These are phyloP conservation scores for Phortica okadai DNA, from an alignment of 2,888 invertebrate genomes.

Conservation along the genomic window DNA sequence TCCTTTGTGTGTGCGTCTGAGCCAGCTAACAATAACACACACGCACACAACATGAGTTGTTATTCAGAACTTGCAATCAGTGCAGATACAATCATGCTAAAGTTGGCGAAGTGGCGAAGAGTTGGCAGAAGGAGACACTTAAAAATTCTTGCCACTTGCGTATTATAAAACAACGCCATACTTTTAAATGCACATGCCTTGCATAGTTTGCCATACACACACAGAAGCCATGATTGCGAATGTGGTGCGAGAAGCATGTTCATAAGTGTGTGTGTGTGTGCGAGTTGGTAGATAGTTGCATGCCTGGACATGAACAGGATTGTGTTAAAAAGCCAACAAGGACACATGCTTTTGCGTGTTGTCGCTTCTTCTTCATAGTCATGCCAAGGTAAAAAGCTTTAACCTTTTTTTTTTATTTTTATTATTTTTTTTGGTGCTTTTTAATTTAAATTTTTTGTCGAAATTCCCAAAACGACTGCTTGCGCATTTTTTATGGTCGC, in stretches of 20 bases:
- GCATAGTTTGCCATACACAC: constrained; percentile 5
- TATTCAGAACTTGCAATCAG: constrained; percentile 3
- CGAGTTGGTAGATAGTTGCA: not conserved
- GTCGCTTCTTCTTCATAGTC: not conserved
- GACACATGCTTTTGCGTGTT: not conserved
- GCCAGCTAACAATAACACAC: not conserved
- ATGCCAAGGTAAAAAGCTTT: too few species aligned
- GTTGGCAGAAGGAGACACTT: not conserved
- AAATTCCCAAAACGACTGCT: constrained; percentile 8
- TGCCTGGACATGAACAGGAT: not conserved
- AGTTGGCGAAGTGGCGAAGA: not conserved
- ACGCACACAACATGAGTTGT: not conserved
- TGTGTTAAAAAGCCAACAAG: not conserved
- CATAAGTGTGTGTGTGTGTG: not conserved
- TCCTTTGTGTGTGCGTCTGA: not conserved
- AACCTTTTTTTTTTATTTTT: too few species aligned
- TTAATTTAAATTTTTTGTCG: constrained; percentile 14
- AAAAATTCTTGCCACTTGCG: constrained; percentile 1
- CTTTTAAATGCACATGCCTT: constrained; percentile 15
- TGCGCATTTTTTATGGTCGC: constrained; percentile 1
- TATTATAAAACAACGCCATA: not conserved
- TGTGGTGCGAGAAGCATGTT: not conserved
- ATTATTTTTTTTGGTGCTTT: not conserved
- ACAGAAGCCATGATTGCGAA: not conserved
- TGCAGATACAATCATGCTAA: not conserved